phyloP scores from a whole-genome alignment of 2,797 vertebrate genomes.

The Aldrovandia affinis region DNA sequence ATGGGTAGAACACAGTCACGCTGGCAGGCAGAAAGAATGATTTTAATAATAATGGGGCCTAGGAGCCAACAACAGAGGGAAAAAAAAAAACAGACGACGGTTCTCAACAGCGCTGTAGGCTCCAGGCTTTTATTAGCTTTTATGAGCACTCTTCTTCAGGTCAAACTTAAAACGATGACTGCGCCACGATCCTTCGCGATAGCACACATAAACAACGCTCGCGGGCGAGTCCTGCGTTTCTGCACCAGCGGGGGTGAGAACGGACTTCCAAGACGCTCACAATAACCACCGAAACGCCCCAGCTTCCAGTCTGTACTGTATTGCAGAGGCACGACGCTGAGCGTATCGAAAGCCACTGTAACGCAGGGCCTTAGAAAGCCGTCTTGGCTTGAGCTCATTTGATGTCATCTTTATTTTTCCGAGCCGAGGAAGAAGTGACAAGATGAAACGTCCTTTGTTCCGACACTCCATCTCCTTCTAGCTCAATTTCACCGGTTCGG shows the following conservation, averaged over 20 bases:
- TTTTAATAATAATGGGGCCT: conserved; percentile 36
- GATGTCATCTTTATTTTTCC: background rate
- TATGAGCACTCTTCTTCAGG: background rate
- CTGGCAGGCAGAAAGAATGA: conserved; percentile 34
- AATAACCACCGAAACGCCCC: background rate
- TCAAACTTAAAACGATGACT: background rate
- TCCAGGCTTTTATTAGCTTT: background rate
- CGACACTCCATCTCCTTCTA: background rate
- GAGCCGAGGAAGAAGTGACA: background rate
- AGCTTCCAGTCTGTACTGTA: background rate
- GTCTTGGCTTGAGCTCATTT: background rate
- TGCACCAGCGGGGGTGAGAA: background rate
- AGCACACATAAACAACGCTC: background rate
- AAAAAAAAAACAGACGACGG: background rate
- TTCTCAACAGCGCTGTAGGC: background rate
- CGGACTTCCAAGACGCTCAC: background rate
- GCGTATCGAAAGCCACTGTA: conserved; percentile 23
- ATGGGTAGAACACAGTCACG: conserved; percentile 5
- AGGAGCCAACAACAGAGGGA: no score
- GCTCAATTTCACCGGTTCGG: background rate
- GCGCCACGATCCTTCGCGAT: background rate
- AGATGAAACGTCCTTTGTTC: conserved; percentile 30
- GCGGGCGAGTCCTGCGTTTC: background rate
- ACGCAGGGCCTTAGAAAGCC: conserved; percentile 35
- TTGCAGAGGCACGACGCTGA: background rate